These are phyloP conservation scores for Basileuterus tristriatus DNA, from an alignment of 2,797 vertebrate species.

Conservation along the genomic window DNA sequence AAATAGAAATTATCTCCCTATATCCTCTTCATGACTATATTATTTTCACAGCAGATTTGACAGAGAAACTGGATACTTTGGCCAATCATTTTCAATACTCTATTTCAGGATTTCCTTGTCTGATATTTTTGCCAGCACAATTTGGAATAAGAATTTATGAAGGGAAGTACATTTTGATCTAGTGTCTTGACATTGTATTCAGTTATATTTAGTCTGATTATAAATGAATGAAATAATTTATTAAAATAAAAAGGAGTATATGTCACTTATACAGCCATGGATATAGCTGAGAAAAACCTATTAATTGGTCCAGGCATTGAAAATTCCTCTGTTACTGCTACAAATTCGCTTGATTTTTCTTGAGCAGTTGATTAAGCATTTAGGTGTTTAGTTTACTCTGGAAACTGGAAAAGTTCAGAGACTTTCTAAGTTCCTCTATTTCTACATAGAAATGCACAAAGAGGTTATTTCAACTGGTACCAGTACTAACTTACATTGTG, in stretches of 20 bases:
- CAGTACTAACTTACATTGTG: neutral
- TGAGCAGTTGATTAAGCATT: neutral
- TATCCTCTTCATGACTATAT: neutral
- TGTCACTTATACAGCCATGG: neutral
- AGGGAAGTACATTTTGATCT: neutral
- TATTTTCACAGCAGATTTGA: neutral
- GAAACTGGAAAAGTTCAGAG: neutral
- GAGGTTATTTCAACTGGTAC: neutral
- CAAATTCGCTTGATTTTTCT: conserved; percentile 10
- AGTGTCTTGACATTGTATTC: neutral
- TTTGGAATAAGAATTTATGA: neutral
- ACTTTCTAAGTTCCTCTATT: neutral
- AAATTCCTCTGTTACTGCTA: neutral
- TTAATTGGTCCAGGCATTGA: neutral
- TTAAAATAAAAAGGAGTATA: neutral
- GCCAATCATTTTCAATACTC: neutral
- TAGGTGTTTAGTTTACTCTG: neutral
- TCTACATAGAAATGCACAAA: neutral
- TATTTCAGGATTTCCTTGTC: neutral
- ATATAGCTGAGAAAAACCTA: neutral
- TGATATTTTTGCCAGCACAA: neutral
- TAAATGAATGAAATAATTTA: neutral
- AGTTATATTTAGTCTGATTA: conserved; percentile 10
- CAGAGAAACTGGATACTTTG: neutral
- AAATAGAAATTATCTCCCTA: neutral